phyloP scores from a whole-genome alignment of 2,888 invertebrate species.

The Petrophora chlorosata region DNA sequence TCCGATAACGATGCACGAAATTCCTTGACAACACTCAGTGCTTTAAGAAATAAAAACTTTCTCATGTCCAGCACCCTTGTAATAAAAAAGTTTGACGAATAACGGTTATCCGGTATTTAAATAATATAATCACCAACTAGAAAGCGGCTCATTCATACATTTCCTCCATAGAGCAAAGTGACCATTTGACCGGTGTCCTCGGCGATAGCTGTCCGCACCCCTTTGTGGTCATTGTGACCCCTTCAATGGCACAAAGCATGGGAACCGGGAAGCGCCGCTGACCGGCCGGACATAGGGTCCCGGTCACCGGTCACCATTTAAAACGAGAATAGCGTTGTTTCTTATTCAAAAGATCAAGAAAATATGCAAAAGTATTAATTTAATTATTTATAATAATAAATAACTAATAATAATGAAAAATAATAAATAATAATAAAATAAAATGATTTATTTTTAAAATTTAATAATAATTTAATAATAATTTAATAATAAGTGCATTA shows the following conservation, averaged over 20 bases:
- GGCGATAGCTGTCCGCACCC: slow-evolving; percentile 78
- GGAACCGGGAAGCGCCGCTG: slow-evolving; percentile 75
- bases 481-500: no score
- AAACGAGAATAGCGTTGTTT: slow-evolving; percentile 53
- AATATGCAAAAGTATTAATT: no score
- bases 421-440: no score
- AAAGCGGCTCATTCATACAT: slow-evolving; percentile 77
- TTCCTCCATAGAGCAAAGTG: slow-evolving; percentile 75
- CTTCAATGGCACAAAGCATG: slow-evolving; percentile 73
- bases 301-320: slow-evolving; percentile 64
- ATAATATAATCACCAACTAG: slow-evolving; percentile 77
- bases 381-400: no score
- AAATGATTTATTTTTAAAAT: no score
- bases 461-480: no score
- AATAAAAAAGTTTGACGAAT: slow-evolving; percentile 72
- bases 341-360: slow-evolving; percentile 29
- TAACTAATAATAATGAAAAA: no score
- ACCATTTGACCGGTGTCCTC: slow-evolving; percentile 78
- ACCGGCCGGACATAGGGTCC: slow-evolving; percentile 27
- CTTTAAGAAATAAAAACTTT: slow-evolving; percentile 51
- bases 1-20: slow-evolving; percentile 10
- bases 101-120: slow-evolving; percentile 76
- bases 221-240: slow-evolving; percentile 75
- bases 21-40: slow-evolving; percentile 14
- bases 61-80: slow-evolving; percentile 65